A percentile compares a stretch with the other conserved stretches of the same genome.
Conservation (phyloP, 2,888 invertebrate genomes). For the Hirtodrosophila duncani region DNA sequence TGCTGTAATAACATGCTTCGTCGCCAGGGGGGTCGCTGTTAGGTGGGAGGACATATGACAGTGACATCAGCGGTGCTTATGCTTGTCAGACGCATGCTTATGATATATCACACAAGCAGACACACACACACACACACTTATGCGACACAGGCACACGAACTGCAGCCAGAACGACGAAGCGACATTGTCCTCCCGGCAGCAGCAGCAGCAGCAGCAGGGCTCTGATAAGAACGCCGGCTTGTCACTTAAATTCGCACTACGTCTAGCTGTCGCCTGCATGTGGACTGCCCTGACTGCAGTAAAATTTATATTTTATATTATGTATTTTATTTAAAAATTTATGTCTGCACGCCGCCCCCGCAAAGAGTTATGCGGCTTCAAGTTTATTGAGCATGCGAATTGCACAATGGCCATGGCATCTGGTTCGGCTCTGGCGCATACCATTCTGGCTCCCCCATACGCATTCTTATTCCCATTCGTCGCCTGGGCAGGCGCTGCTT, state of each 20-base stretch:
- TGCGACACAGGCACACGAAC: constrained; percentile 10
- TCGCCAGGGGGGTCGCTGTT: constrained; percentile 31
- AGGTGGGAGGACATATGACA: too few species aligned
- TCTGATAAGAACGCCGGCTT: constrained; percentile 41
- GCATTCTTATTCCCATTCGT: neutral
- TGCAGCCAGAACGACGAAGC: constrained; percentile 10
- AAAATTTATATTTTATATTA: constrained; percentile 45
- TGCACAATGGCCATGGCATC: too few species aligned
- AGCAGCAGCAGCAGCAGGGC: too few species aligned
- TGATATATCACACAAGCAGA: constrained; percentile 51
- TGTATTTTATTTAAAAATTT: constrained; percentile 61
- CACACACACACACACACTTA: constrained; percentile 19
- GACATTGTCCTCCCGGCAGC: neutral
- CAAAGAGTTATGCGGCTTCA: constrained; percentile 48
- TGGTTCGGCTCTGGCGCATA: too few species aligned
- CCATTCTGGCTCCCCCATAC: constrained; percentile 10
- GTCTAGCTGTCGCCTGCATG: constrained; percentile 30
- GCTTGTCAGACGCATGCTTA: constrained; percentile 67
- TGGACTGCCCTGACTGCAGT: constrained; percentile 36
- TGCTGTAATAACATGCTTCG: constrained; percentile 63
- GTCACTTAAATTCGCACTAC: constrained; percentile 39
- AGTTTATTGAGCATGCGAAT: constrained; percentile 58
- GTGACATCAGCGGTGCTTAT: constrained; percentile 66
- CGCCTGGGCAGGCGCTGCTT: constrained; percentile 27
- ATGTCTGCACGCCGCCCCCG: constrained; percentile 40